These are phyloP conservation scores for Romanomermis culicivorax DNA, from an alignment of 2,888 invertebrate genomes.

Conservation along the genomic window DNA sequence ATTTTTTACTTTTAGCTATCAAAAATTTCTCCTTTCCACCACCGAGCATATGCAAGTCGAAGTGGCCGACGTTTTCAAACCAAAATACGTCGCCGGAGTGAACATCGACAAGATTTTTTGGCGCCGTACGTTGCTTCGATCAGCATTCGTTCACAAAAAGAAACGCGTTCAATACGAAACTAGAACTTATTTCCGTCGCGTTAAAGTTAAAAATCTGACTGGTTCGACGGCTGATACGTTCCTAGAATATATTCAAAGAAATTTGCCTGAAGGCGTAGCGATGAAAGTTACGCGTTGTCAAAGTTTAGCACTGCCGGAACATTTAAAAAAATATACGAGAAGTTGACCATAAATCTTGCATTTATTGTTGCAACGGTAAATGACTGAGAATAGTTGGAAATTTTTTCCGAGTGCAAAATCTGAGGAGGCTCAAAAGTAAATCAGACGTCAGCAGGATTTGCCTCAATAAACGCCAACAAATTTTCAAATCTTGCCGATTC, in stretches of 20 bases:
- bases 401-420: no score
- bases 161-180: slow-evolving; percentile 86
- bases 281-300: slow-evolving; percentile 41
- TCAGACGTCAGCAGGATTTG: no score
- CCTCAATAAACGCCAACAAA: no score
- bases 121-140: slow-evolving; percentile 57
- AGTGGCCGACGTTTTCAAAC: neutral
- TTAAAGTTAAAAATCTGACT: slow-evolving; percentile 52
- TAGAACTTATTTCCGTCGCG: slow-evolving; percentile 63
- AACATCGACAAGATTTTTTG: slow-evolving; percentile 3
- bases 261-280: slow-evolving; percentile 88
- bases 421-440: no score
- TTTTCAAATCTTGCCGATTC: no score
- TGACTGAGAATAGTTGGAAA: no score
- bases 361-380: no score
- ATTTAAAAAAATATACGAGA: slow-evolving; percentile 2
- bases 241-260: slow-evolving; percentile 81
- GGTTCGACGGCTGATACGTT: slow-evolving; percentile 86
- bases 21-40: slow-evolving; percentile 55
- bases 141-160: slow-evolving; percentile 72
- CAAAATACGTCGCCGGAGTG: neutral
- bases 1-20: no score
- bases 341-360: no score
- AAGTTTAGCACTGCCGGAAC: slow-evolving; percentile 6
- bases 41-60: slow-evolving; percentile 49